Percentiles rank a stretch among this genome's conserved stretches.
phyloP scores from a whole-genome alignment of 2,113 vertebrate genomes.

The Mionectes macconnelli region DNA sequence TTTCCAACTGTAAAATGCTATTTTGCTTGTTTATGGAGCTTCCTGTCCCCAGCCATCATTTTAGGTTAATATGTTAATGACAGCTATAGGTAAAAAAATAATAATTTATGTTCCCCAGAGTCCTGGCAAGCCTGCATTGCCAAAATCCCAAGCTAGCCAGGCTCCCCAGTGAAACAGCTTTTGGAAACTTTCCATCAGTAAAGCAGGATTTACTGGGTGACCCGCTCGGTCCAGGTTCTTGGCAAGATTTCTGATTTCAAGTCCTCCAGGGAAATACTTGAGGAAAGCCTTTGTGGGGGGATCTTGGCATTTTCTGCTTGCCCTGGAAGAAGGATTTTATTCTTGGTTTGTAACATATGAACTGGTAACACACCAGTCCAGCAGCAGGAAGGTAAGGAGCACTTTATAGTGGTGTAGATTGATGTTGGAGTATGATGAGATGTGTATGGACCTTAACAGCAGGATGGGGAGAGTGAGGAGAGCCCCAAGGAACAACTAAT shows the following conservation, averaged over 20 bases:
- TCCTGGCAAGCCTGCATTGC: background rate
- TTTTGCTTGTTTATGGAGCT: slow-evolving; percentile 25
- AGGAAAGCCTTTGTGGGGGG: background rate
- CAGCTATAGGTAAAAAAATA: slow-evolving; percentile 31
- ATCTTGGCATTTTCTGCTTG: background rate
- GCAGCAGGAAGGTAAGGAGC: background rate
- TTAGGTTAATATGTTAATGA: slow-evolving; percentile 24
- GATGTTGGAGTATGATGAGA: background rate
- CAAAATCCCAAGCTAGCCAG: background rate
- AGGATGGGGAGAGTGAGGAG: background rate
- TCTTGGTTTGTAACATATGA: background rate
- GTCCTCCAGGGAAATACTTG: background rate
- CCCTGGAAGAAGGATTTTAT: background rate
- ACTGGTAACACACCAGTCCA: accelerated
- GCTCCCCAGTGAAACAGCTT: background rate
- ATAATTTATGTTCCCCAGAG: background rate
- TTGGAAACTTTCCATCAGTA: slow-evolving; percentile 29
- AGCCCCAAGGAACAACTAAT: background rate
- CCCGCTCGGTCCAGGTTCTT: background rate
- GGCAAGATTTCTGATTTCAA: background rate
- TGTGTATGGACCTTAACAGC: background rate
- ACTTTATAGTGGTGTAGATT: background rate
- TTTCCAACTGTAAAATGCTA: slow-evolving; percentile 24
- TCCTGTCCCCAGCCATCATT: background rate
- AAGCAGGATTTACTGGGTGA: background rate